Evolutionary conservation across 1,140 invertebrate species (phyloP).

Genomic region (Ceratina calcarata): DNA sequence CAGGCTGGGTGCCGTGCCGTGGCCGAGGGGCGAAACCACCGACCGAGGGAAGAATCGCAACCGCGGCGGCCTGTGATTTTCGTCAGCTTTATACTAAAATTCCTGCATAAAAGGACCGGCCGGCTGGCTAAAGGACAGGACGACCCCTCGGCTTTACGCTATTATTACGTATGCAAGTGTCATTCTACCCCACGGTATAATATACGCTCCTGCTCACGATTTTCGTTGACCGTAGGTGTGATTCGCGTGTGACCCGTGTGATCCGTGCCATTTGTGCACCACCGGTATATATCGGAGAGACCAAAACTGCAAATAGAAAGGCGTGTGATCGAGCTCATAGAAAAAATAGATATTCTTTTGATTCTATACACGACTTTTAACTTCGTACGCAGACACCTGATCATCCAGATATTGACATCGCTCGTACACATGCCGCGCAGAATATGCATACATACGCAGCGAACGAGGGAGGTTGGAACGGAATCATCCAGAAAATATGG

Average conservation of each 20-base stretch:
- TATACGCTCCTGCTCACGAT: slow-evolving; percentile 42
- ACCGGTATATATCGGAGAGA: no score
- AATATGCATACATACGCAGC: no score
- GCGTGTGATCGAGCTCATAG: no score
- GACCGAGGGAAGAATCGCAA: slow-evolving; percentile 40
- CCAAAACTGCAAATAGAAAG: no score
- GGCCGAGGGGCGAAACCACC: slow-evolving; percentile 41
- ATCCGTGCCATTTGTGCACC: background rate
- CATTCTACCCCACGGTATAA: slow-evolving; percentile 68
- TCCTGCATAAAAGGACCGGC: slow-evolving; percentile 69
- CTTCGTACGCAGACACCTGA: no score
- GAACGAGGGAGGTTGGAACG: no score
- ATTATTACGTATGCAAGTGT: slow-evolving; percentile 78
- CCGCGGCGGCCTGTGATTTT: slow-evolving; percentile 69
- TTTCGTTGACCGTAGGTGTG: slow-evolving; percentile 4
- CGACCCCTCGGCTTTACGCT: slow-evolving; percentile 76
- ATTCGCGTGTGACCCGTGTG: background rate
- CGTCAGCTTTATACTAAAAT: slow-evolving; percentile 75
- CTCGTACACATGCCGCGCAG: no score
- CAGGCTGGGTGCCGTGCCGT: slow-evolving; percentile 41
- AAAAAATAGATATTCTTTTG: no score
- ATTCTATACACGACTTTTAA: no score
- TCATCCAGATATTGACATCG: no score
- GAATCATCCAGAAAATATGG: no score
- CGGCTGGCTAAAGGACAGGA: slow-evolving; percentile 60